A percentile compares a stretch with the other conserved stretches of the same genome.
phyloP scores from a whole-genome alignment of 2,113 vertebrate genomes.

The Xenotilapia caudafasciata region DNA sequence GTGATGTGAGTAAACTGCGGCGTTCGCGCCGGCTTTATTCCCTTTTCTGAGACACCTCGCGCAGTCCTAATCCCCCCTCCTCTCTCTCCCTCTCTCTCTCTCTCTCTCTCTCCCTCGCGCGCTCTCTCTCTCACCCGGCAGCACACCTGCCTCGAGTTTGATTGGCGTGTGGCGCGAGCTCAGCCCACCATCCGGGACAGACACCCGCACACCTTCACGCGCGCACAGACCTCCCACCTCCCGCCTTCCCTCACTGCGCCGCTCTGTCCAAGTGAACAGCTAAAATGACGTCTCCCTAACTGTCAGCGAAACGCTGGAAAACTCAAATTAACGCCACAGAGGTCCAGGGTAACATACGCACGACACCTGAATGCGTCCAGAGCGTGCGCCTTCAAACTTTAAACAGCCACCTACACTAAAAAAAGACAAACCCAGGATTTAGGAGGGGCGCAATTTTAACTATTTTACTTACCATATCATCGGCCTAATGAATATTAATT shows the following conservation, averaged over 20 bases:
- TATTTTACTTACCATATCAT: neutral
- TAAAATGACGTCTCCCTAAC: slow-evolving; percentile 37
- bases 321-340: slow-evolving; percentile 5
- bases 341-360: neutral
- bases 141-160: slow-evolving; percentile 44
- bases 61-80: slow-evolving; percentile 37
- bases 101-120: neutral
- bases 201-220: neutral
- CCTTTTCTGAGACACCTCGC: slow-evolving; percentile 54
- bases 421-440: neutral
- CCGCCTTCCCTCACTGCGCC: neutral
- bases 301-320: slow-evolving; percentile 18
- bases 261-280: neutral
- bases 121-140: neutral
- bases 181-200: slow-evolving; percentile 37
- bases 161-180: slow-evolving; percentile 65
- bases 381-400: neutral
- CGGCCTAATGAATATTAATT: neutral
- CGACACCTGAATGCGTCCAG: neutral
- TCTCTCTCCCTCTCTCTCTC: neutral
- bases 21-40: slow-evolving; percentile 60
- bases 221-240: neutral
- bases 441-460: neutral
- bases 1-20: slow-evolving; percentile 59
- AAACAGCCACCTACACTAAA: neutral